phyloP scores from a whole-genome alignment of 2,888 invertebrate species.

The Epinotia bilunana region DNA sequence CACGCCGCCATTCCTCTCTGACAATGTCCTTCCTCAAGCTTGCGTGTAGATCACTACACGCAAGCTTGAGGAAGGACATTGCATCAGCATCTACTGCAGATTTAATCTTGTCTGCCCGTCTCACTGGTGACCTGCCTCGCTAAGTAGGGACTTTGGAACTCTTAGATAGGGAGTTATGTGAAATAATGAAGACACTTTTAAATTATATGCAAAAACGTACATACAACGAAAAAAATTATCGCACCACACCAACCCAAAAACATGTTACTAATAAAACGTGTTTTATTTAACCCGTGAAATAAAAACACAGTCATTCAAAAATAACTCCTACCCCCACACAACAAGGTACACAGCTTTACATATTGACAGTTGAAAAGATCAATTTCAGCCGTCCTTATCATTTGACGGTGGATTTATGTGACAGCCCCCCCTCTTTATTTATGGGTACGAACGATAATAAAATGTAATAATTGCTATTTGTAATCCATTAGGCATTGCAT shows the following conservation, averaged over 20 bases:
- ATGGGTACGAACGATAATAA: constrained; percentile 5
- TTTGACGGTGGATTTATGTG: constrained; percentile 17
- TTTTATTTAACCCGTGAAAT: constrained; percentile 5
- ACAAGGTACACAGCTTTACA: not conserved
- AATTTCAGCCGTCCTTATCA: constrained; percentile 21
- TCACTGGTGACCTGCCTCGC: no score
- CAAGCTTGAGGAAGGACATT: no score
- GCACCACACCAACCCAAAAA: not conserved
- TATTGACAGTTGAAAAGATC: constrained; percentile 21
- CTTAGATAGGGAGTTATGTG: not conserved
- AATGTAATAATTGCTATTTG: constrained; percentile 27
- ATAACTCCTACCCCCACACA: not conserved
- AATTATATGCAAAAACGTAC: not conserved
- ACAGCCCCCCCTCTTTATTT: constrained; percentile 12
- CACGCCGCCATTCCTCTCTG: no score
- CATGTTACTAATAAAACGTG: not conserved
- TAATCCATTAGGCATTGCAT: constrained; percentile 27
- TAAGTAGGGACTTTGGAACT: no score
- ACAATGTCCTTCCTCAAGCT: no score
- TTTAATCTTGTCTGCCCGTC: no score
- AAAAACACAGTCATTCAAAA: not conserved
- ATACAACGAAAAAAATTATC: not conserved
- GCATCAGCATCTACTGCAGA: no score
- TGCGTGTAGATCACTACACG: no score
- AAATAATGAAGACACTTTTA: not conserved